Base-by-base conservation (phyloP, 2,113 vertebrate genomes). In the Pluvianellus socialis region DNA sequence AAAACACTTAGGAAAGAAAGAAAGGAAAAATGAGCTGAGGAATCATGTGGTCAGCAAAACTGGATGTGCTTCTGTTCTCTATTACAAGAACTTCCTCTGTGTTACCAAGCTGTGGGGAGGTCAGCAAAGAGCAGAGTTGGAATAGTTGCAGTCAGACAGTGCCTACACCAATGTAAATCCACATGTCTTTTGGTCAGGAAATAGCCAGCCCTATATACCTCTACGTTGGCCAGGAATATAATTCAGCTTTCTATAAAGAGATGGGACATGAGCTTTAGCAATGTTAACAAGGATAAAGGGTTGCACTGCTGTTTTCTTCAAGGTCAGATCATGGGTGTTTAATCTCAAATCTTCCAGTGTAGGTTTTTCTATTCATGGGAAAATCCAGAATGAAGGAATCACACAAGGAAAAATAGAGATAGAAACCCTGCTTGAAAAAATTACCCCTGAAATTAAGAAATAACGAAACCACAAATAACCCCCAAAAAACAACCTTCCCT, bases 31-130 rank as follows among this genome's bases (percentile, higher is more conserved):
- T 19, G 28, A 65, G 14, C 45, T 56, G 28, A 44, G 10, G 12
- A 7, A 40, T 44, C 12, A 30, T 12, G 6, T 47, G 8, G 26
- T 42, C 59, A 56, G 32, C 10, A 55, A 45, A 40, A 49, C 14
- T 15, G 27, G 7, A 10, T 21, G 27, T 32, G 12, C 14, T 50
- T 68, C 33, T 77, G 32, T 7, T 44, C 15, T 50, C 35, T 5
- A 0, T 42, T 55, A 47, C 1, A 7, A 56, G 18, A 28, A 15
- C 2, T 52, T 12, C 6, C 9, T 72, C 19, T 0, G 1, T 55
- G 23, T n/a, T 61, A 33, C 9, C 16, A 12, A 17, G 10, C 7
- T 52, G 14, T 6, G 9, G 5, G 8, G 33, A 70, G 21, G 6
- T 35, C 45, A 55, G 14, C 28, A 45, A 63, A 74, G 49, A 63